A percentile compares a stretch with the other conserved stretches of the same genome.
phyloP scores from a whole-genome alignment of 2,888 invertebrate species.

The Asteroscopus sphinx region DNA sequence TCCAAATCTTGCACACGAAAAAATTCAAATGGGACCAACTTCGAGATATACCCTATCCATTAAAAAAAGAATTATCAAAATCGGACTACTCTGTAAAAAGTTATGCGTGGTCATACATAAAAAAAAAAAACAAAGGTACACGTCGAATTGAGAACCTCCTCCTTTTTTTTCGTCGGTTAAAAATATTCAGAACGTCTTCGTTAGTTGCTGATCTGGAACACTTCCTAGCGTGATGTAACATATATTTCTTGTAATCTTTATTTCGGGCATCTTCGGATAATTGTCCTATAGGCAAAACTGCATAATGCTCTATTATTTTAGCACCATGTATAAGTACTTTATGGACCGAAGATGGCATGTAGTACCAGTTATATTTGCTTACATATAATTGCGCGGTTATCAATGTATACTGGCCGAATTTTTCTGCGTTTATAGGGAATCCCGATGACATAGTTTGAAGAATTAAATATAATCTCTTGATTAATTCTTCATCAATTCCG shows the following conservation, averaged over 20 bases:
- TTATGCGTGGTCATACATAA: too few relatives aligned
- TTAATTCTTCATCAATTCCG: neutral
- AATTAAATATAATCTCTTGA: neutral
- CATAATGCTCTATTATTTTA: conserved; percentile 9
- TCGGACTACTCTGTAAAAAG: too few relatives aligned
- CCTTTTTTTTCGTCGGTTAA: too few relatives aligned
- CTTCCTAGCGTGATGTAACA: conserved; percentile 15
- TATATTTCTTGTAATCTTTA: conserved; percentile 18
- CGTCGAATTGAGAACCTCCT: too few relatives aligned
- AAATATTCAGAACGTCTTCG: too few relatives aligned
- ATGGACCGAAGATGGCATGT: conserved; percentile 6
- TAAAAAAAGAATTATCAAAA: too few relatives aligned
- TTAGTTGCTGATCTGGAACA: conserved; percentile 19
- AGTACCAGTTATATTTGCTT: conserved; percentile 10
- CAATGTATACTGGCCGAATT: neutral
- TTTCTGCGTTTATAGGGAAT: neutral
- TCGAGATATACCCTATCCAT: too few relatives aligned
- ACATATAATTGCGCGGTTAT: neutral
- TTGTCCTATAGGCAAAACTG: conserved; percentile 10
- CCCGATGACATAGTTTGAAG: neutral
- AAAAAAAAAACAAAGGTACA: too few relatives aligned
- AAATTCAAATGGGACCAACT: too few relatives aligned
- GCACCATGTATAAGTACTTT: conserved; percentile 19
- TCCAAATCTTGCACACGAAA: too few relatives aligned
- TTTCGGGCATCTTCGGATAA: conserved; percentile 25